Conservation (phyloP, 2,113 vertebrate genomes). For the Coreoperca whiteheadi region DNA sequence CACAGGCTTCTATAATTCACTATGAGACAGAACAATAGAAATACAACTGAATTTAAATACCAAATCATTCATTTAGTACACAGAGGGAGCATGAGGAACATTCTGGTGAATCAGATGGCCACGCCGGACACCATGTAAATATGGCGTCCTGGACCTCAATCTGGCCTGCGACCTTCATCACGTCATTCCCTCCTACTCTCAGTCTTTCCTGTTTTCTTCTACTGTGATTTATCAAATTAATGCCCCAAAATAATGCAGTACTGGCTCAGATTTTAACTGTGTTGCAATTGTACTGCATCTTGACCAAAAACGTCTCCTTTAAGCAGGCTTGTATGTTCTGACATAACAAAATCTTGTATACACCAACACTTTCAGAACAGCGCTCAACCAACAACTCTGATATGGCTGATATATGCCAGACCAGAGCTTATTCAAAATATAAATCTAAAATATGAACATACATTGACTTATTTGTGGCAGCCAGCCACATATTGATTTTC, state of each 20-base stretch:
- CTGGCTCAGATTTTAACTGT: neutral
- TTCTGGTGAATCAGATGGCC: constrained; percentile 51
- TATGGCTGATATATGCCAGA: neutral
- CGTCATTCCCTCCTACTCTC: constrained; percentile 11
- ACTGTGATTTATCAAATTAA: constrained; percentile 1
- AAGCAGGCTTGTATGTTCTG: neutral
- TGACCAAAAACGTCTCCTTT: neutral
- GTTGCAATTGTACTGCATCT: neutral
- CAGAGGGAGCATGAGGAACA: constrained; percentile 35
- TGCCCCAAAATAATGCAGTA: neutral
- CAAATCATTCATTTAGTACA: neutral
- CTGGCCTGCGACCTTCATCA: constrained; percentile 36
- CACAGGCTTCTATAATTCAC: constrained; percentile 23
- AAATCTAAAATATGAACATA: too few species aligned
- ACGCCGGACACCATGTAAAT: constrained; percentile 41
- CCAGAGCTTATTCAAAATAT: neutral
- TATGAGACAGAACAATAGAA: constrained; percentile 29
- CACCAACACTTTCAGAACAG: neutral
- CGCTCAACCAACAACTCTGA: neutral
- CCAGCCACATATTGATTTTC: too few species aligned
- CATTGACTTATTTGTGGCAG: too few species aligned
- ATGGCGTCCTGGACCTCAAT: constrained; percentile 35
- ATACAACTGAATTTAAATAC: constrained; percentile 37
- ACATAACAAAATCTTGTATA: neutral
- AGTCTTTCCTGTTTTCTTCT: neutral